A percentile compares a stretch with the other conserved stretches of the same genome.
Conservation (phyloP, 2,113 vertebrate species). For the Siniperca knerii region DNA sequence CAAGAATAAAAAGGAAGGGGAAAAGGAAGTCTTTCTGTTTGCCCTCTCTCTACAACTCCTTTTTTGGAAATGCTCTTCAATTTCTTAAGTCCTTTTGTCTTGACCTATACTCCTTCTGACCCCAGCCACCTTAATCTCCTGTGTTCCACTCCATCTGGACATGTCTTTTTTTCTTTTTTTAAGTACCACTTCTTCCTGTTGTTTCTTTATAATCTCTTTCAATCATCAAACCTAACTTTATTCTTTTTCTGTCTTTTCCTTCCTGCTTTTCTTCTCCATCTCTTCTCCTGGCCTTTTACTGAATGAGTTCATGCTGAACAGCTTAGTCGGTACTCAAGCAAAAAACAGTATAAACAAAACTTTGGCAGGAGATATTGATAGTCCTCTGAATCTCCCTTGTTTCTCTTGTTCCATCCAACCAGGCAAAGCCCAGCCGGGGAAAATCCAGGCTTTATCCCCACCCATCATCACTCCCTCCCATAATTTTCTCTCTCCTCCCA, state of each 20-base stretch:
- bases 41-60: slow-evolving; percentile 17
- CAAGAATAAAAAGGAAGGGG: slow-evolving; percentile 26
- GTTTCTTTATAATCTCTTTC: neutral
- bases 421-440: slow-evolving; percentile 29
- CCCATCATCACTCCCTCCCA: slow-evolving; percentile 31
- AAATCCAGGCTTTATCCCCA: slow-evolving; percentile 30
- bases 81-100: slow-evolving; percentile 10
- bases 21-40: slow-evolving; percentile 49
- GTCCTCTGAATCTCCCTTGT: slow-evolving; percentile 12
- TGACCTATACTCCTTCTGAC: slow-evolving; percentile 28
- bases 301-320: slow-evolving; percentile 46
- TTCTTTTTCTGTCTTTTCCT: neutral
- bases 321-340: slow-evolving; percentile 36
- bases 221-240: neutral
- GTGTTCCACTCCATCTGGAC: slow-evolving; percentile 5
- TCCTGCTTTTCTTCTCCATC: slow-evolving; percentile 31
- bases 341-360: slow-evolving; percentile 61
- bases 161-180: neutral
- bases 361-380: slow-evolving; percentile 40
- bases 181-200: neutral
- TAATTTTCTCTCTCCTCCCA: slow-evolving; percentile 17
- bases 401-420: slow-evolving; percentile 35
- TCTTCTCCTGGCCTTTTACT: slow-evolving; percentile 26
- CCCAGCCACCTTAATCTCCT: slow-evolving; percentile 23
- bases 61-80: slow-evolving; percentile 49